A percentile compares a stretch with the other conserved stretches of the same genome.
These are phyloP conservation scores for Taurulus bubalis DNA, from an alignment of 2,113 vertebrate genomes.

Conservation along the genomic window DNA sequence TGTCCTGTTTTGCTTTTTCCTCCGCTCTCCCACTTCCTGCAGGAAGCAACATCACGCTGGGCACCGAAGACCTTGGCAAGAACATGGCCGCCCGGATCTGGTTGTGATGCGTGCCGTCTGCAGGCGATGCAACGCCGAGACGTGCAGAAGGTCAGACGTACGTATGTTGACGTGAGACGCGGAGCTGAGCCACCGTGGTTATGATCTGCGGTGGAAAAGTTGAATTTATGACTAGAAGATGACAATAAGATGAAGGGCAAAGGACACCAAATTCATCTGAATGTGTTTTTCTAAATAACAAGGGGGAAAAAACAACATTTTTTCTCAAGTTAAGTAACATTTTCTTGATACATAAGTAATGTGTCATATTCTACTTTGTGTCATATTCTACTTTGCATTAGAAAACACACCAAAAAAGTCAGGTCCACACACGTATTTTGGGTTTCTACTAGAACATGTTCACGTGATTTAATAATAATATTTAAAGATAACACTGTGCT, in stretches of 20 bases:
- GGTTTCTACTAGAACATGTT: too few relatives aligned
- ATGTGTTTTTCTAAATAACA: not conserved
- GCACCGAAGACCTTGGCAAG: slow-evolving; percentile 68
- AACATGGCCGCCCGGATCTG: slow-evolving; percentile 24
- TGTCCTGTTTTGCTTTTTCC: slow-evolving; percentile 87
- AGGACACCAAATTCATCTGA: not conserved
- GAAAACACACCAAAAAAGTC: not conserved
- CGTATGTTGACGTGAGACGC: too few relatives aligned
- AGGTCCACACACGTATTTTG: not conserved
- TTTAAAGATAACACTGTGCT: not conserved
- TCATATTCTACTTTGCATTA: not conserved
- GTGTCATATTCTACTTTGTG: not conserved
- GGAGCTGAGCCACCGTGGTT: too few relatives aligned
- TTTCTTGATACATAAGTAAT: not conserved
- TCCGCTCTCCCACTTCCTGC: slow-evolving; percentile 84
- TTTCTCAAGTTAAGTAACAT: not conserved
- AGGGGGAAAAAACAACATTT: not conserved
- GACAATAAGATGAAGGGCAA: too few relatives aligned
- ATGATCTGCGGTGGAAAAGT: too few relatives aligned
- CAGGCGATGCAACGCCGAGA: slow-evolving; percentile 17
- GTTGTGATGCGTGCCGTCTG: slow-evolving; percentile 44
- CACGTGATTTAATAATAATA: not conserved
- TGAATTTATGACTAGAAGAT: too few relatives aligned
- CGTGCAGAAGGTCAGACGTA: slow-evolving; percentile 41
- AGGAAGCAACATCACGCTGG: slow-evolving; percentile 83